Percentiles rank a stretch among this genome's conserved stretches.
phyloP scores from a whole-genome alignment of 2,888 invertebrate species.

The Hydraecia micacea region DNA sequence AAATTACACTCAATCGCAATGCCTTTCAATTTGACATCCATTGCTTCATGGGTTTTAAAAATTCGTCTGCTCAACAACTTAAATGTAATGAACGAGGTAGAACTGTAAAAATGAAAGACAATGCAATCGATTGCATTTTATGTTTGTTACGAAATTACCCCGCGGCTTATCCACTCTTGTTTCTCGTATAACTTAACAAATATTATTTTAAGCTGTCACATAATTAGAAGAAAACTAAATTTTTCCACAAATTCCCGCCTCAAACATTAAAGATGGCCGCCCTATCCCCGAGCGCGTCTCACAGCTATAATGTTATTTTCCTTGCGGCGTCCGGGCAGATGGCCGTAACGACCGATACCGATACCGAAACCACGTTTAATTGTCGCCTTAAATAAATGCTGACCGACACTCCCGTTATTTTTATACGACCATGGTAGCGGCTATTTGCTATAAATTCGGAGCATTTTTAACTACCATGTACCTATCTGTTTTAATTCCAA shows the following conservation, averaged over 20 bases:
- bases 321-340: conserved; percentile 62
- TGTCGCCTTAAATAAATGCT: conserved; percentile 67
- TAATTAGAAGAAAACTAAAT: neutral
- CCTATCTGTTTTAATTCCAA: conserved; percentile 11
- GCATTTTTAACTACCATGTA: conserved; percentile 8
- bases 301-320: conserved; percentile 62
- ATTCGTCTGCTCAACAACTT: neutral
- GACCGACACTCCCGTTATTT: conserved; percentile 59
- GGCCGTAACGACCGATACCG: conserved; percentile 58
- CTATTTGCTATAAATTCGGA: conserved; percentile 39
- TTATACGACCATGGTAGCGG: conserved; percentile 51
- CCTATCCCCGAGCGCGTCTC: conserved; percentile 30
- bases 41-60: neutral
- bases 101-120: too few relatives aligned
- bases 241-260: neutral
- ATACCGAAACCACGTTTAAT: conserved; percentile 60
- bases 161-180: neutral
- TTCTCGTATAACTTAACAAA: neutral
- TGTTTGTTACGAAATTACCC: neutral
- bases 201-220: neutral
- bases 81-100: neutral
- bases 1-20: neutral
- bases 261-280: conserved; percentile 27
- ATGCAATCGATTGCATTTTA: neutral
- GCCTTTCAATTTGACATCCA: neutral